Percentiles rank a stretch among this genome's conserved stretches.
Evolutionary conservation across 92 coral and sea anemone species (phyloP).

Genomic region (Epizoanthus ramosus): DNA sequence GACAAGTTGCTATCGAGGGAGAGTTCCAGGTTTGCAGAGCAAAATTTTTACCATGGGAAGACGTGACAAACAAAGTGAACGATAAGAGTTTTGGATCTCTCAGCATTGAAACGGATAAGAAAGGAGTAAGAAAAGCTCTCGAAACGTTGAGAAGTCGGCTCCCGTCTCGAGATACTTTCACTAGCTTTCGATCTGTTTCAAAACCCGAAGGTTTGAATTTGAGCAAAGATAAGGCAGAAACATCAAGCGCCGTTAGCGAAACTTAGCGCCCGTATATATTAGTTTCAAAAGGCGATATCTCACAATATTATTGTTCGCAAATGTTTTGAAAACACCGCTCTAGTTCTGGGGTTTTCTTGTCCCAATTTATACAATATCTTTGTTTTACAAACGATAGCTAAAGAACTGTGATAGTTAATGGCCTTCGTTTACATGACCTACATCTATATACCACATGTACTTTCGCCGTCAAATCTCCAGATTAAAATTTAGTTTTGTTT

Average conservation of each 20-base stretch:
- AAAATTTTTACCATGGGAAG: constrained; percentile 33
- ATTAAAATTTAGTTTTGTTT: constrained; percentile 16
- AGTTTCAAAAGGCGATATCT: not conserved
- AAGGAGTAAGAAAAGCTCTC: constrained; percentile 26
- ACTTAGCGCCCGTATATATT: not conserved
- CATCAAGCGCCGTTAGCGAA: constrained; percentile 1
- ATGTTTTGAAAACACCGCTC: not conserved
- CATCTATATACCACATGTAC: not conserved
- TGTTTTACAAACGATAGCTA: not conserved
- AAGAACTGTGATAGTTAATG: not conserved
- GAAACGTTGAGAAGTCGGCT: constrained; percentile 24
- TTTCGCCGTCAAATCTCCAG: not conserved
- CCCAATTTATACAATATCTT: not conserved
- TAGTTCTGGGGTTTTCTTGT: not conserved
- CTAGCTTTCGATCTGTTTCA: constrained; percentile 32
- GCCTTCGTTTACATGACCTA: not conserved
- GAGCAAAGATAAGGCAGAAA: not conserved
- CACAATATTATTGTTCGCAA: not conserved
- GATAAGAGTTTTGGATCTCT: constrained; percentile 26
- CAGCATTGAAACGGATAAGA: constrained; percentile 26
- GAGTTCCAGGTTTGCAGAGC: constrained; percentile 37
- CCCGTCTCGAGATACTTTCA: constrained; percentile 32
- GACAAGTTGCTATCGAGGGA: constrained; percentile 18
- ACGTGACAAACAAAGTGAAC: constrained; percentile 17
- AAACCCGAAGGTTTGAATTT: constrained; percentile 9